phyloP scores from a whole-genome alignment of 2,888 invertebrate species.

The Sphinx pinastri region DNA sequence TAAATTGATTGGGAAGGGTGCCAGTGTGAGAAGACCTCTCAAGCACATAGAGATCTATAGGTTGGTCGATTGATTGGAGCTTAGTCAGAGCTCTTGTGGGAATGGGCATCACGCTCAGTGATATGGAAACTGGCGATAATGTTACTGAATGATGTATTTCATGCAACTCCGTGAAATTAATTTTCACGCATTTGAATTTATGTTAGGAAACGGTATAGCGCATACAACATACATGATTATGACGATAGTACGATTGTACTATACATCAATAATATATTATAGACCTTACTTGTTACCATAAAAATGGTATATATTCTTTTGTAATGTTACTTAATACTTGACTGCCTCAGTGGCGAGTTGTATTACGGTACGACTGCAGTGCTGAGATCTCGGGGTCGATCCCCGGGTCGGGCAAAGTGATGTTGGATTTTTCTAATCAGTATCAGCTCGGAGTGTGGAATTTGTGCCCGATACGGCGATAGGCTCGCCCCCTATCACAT shows the following conservation, averaged over 20 bases:
- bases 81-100: constrained; percentile 45
- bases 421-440: too few relatives aligned
- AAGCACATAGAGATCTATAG: constrained; percentile 36
- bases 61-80: constrained; percentile 32
- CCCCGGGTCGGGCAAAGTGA: too few relatives aligned
- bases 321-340: too few relatives aligned
- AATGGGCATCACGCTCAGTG: constrained; percentile 58
- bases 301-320: too few relatives aligned
- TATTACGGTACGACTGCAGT: too few relatives aligned
- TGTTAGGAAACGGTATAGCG: background rate
- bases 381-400: too few relatives aligned
- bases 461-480: too few relatives aligned
- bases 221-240: too few relatives aligned
- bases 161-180: constrained; percentile 49
- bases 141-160: constrained; percentile 66
- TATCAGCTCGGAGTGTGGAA: too few relatives aligned
- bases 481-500: too few relatives aligned
- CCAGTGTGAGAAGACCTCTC: constrained; percentile 46
- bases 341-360: too few relatives aligned
- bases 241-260: too few relatives aligned
- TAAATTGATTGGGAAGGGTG: constrained; percentile 47
- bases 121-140: constrained; percentile 73
- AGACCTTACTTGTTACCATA: background rate
- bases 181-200: constrained; percentile 41
- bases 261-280: background rate